Conservation (phyloP, 2,113 vertebrate genomes). For the Oxyruncus cristatus region DNA sequence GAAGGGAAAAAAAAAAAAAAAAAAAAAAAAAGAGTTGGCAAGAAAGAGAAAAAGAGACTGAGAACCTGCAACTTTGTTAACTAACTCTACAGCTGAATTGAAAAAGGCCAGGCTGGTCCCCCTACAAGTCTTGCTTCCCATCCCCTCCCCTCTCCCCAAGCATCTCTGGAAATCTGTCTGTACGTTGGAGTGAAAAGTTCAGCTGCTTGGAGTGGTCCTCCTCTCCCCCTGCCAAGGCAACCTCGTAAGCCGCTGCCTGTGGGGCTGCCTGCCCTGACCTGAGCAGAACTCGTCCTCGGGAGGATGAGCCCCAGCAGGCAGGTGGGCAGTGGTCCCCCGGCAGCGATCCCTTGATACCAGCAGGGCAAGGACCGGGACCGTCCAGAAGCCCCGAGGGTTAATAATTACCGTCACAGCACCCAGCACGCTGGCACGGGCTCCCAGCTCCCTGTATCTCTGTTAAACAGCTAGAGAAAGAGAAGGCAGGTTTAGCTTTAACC, state of each 20-base stretch:
- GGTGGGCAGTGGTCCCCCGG: rapidly evolving
- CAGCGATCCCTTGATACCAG: neutral
- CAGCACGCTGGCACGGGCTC: neutral
- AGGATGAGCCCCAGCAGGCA: neutral
- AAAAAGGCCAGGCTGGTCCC: conserved; percentile 6
- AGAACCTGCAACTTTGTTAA: conserved; percentile 63
- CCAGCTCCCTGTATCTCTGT: neutral
- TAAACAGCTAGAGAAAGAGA: neutral
- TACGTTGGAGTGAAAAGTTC: conserved; percentile 29
- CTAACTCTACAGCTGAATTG: conserved; percentile 39
- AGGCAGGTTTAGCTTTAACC: conserved; percentile 64
- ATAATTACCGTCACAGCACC: conserved; percentile 20
- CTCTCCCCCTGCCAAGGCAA: neutral
- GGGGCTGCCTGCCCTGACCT: neutral
- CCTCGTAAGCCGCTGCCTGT: neutral
- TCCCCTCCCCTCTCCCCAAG: neutral
- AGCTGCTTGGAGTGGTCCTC: neutral
- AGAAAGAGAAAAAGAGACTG: neutral
- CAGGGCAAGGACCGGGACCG: neutral
- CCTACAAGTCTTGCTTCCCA: conserved; percentile 17
- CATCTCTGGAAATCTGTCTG: conserved; percentile 9
- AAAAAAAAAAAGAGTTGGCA: neutral
- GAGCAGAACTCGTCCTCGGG: neutral
- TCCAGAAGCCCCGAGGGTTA: neutral
- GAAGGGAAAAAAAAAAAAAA: rapidly evolving